A percentile compares a stretch with the other conserved stretches of the same genome.
Conservation (phyloP, 2,113 vertebrate genomes). For the Mastomys natalensis region DNA sequence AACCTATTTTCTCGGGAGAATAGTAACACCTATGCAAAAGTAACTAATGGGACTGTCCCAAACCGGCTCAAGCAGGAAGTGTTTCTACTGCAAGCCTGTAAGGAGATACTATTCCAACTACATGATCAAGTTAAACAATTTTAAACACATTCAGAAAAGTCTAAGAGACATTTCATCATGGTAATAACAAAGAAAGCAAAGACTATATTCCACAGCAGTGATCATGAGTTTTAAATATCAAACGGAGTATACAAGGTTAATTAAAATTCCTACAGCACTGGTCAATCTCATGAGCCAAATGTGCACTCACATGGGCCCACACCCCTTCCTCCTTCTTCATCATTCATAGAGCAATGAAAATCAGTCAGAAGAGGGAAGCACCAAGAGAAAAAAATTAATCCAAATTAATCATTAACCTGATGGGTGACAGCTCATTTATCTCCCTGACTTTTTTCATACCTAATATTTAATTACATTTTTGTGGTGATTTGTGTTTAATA, state of each 20-base stretch:
- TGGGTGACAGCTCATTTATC: slow-evolving; percentile 51
- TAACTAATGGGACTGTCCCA: background rate
- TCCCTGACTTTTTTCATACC: slow-evolving; percentile 61
- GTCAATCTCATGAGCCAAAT: background rate
- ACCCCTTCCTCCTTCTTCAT: background rate
- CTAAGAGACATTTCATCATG: slow-evolving; percentile 9
- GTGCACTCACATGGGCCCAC: background rate
- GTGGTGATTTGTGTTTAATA: background rate
- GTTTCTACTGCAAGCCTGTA: background rate
- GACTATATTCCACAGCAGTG: background rate
- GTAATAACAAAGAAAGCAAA: slow-evolving; percentile 6
- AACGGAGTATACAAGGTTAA: background rate
- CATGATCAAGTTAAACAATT: background rate
- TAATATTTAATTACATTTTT: slow-evolving; percentile 52
- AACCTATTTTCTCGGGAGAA: background rate
- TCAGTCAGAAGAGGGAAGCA: slow-evolving; percentile 45
- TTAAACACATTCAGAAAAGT: slow-evolving; percentile 1
- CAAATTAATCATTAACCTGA: slow-evolving; percentile 68
- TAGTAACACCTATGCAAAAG: background rate
- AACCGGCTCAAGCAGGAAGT: background rate
- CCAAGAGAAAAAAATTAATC: slow-evolving; percentile 29
- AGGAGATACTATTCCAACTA: background rate
- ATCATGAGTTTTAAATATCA: background rate
- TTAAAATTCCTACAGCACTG: background rate
- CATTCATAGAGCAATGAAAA: slow-evolving; percentile 19